A percentile compares a stretch with the other conserved stretches of the same genome.
phyloP scores from a whole-genome alignment of 2,888 invertebrate species.

The Acronicta aceris region DNA sequence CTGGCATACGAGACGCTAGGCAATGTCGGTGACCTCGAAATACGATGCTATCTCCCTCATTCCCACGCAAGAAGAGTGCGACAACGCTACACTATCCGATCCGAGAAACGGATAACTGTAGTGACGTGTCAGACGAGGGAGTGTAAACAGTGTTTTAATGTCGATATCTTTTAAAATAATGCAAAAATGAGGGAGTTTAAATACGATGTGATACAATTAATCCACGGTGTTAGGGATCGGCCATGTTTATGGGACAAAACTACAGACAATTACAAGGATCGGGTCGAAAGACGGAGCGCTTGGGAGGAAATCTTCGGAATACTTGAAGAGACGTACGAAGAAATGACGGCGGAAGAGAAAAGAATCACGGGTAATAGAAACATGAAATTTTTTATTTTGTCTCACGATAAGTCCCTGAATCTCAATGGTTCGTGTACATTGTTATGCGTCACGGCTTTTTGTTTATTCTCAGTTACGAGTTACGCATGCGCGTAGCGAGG shows the following conservation, averaged over 20 bases:
- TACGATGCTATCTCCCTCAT: constrained; percentile 58
- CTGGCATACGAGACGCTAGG: constrained; percentile 57
- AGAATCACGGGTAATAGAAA: constrained; percentile 72
- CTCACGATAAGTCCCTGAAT: background rate
- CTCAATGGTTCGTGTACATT: constrained; percentile 3
- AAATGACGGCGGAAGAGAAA: constrained; percentile 74
- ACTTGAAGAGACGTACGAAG: constrained; percentile 74
- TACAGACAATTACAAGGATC: constrained; percentile 80
- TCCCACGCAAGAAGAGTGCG: constrained; percentile 48
- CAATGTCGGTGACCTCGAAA: constrained; percentile 75
- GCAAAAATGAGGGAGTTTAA: constrained; percentile 76
- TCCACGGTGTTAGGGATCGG: constrained; percentile 69
- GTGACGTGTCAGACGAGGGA: constrained; percentile 72
- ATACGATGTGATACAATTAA: constrained; percentile 75
- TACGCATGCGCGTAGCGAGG: background rate
- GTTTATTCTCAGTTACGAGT: no score
- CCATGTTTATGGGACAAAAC: constrained; percentile 83
- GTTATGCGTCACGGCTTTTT: constrained; percentile 3
- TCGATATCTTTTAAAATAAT: constrained; percentile 13
- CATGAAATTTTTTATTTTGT: constrained; percentile 12
- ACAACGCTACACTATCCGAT: constrained; percentile 67
- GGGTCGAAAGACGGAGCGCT: constrained; percentile 74
- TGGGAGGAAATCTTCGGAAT: constrained; percentile 80
- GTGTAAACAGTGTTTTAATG: constrained; percentile 68
- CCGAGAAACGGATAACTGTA: constrained; percentile 69